Conservation (phyloP, 2,888 invertebrate species). For the Monopis laevigella region DNA sequence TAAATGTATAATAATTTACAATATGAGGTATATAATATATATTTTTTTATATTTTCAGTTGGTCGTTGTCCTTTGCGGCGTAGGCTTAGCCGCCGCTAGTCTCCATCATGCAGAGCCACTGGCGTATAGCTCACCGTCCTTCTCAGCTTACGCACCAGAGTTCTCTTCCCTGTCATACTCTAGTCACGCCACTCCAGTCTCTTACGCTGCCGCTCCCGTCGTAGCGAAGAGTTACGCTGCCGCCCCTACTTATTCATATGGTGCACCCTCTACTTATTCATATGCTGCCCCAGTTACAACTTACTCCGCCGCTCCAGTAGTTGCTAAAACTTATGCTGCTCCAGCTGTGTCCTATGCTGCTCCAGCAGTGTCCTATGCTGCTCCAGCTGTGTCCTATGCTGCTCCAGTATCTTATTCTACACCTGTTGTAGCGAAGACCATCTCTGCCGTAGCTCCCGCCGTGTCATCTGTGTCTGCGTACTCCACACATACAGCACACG, state of each 20-base stretch:
- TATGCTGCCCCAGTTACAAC: conserved; percentile 30
- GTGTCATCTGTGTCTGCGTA: conserved; percentile 26
- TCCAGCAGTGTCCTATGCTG: conserved; percentile 40
- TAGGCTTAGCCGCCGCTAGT: conserved; percentile 69
- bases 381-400: conserved; percentile 28
- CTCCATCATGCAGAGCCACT: too few species aligned
- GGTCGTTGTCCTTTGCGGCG: conserved; percentile 66
- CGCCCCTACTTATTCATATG: conserved; percentile 25
- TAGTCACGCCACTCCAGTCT: conserved; percentile 32
- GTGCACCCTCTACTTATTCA: conserved; percentile 21
- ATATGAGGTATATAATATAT: too few species aligned
- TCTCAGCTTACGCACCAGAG: conserved; percentile 31
- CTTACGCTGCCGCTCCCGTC: conserved; percentile 29
- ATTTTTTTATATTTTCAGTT: too few species aligned
- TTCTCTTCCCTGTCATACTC: conserved; percentile 28
- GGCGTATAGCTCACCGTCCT: conserved; percentile 32
- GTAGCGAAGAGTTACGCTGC: conserved; percentile 28
- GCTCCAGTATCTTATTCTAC: conserved; percentile 9
- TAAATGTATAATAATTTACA: too few species aligned
- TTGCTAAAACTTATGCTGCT: conserved; percentile 31
- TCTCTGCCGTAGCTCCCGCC: conserved; percentile 23
- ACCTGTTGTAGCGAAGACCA: conserved; percentile 21
- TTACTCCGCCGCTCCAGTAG: conserved; percentile 33
- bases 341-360: conserved; percentile 27
- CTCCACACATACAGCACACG: conserved; percentile 33